These are phyloP conservation scores for Cyprinodon variegatus DNA, from an alignment of 2,113 vertebrate genomes.

Conservation along the genomic window DNA sequence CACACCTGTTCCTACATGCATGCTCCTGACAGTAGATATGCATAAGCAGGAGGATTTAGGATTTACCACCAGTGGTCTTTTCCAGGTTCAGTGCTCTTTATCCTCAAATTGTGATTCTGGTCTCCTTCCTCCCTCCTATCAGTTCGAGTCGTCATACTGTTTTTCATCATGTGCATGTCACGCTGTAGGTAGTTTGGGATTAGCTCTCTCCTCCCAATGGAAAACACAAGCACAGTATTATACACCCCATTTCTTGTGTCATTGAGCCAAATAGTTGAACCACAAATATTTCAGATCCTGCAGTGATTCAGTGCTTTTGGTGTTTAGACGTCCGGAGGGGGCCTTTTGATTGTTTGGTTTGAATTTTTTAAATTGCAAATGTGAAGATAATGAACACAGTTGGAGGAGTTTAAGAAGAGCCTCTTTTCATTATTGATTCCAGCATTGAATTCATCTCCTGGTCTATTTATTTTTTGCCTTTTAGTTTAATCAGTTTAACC, in stretches of 20 bases:
- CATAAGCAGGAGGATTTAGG: constrained; percentile 1
- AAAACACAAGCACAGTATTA: constrained; percentile 18
- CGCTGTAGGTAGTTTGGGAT: constrained; percentile 21
- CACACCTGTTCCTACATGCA: background rate
- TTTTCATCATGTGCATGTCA: constrained; percentile 35
- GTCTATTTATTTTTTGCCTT: constrained; percentile 22
- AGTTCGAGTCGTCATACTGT: constrained; percentile 26
- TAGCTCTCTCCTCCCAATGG: constrained; percentile 19
- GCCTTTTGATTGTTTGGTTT: constrained; percentile 3
- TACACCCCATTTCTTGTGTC: background rate
- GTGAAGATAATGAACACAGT: background rate
- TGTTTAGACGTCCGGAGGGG: background rate
- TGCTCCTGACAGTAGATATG: background rate
- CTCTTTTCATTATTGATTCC: background rate
- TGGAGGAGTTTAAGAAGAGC: background rate
- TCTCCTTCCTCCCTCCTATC: constrained; percentile 28
- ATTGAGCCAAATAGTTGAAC: background rate
- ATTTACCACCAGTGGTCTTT: background rate
- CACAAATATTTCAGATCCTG: background rate
- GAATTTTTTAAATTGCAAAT: constrained; percentile 16
- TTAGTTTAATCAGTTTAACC: constrained; percentile 14
- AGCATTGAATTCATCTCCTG: constrained; percentile 13
- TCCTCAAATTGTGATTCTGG: constrained; percentile 47
- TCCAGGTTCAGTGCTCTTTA: constrained; percentile 17
- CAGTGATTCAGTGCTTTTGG: background rate